phyloP scores from a whole-genome alignment of 2,797 vertebrate species.

The Manis crassicaudata region DNA sequence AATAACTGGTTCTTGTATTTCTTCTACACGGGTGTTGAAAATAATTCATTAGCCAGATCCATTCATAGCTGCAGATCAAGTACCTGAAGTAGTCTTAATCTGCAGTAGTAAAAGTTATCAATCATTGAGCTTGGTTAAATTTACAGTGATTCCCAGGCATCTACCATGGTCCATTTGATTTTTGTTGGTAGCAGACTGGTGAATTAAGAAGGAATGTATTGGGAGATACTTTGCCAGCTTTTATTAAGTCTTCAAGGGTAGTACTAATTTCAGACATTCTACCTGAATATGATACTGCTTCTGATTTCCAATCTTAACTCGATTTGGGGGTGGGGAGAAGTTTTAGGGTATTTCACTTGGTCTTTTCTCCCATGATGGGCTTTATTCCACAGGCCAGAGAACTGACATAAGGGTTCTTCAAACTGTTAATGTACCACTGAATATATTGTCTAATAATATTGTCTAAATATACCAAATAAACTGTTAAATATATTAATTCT shows the following conservation, averaged over 20 bases:
- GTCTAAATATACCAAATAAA: background rate
- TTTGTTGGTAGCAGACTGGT: background rate
- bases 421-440: background rate
- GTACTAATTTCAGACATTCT: background rate
- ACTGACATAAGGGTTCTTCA: background rate
- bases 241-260: background rate
- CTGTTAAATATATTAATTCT: background rate
- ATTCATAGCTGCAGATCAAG: background rate
- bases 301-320: background rate
- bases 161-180: background rate
- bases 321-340: background rate
- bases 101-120: background rate
- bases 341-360: background rate
- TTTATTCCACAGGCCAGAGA: background rate
- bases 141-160: background rate
- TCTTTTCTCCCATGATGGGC: background rate
- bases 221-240: background rate
- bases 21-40: background rate
- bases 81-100: background rate
- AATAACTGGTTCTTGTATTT: background rate
- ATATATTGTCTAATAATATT: background rate
- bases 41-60: slow-evolving; percentile 28
- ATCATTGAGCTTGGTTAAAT: background rate
- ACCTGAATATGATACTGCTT: background rate
- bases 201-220: background rate